Evolutionary conservation across 2,888 invertebrate genomes (phyloP), one percentile per base, ranked within the genome.

Genomic region (Mesorhabditis spiculigera): DNA sequence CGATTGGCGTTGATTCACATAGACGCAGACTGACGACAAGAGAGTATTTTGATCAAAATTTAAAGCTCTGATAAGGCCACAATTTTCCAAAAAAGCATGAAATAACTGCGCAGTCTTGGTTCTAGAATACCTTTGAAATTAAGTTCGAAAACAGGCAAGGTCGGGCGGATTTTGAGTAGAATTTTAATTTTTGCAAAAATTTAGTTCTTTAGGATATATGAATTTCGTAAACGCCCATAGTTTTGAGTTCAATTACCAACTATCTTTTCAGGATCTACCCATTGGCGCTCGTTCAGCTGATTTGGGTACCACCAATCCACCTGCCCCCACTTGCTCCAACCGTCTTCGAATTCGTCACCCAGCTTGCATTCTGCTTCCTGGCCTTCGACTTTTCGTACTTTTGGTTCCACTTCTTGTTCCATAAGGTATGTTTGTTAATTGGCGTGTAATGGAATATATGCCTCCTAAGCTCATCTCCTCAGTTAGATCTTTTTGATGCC

Each of bases 341-440:
- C 4, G 69, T 78, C 45, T 77, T 71, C 69, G 76, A 78, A 43
- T 62, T 78, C 65, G 5, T 45, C 41, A 66, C 66, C 43, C 87
- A 88, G 45, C 81, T 86, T 66, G 65, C 84, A 10, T 85, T 86
- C 0, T 86, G 81, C 63, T 82, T 88, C 69, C 58, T 87, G 10
- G 75, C 87, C 50, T 88, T 88, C 74, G 88, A 88, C 74, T 86
- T 87, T 68, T 85, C 86, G 73, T 88, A 88, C 79, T 88, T 82
- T 80, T 86, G 86, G 66, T 88, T 87, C 86, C 88, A 88, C 76
- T 80, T 81, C 71, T 70, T 84, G 13, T 86, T 87, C 72, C 88
- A 88, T 79, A 86, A 86, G 77, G 83, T 80, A 64, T 66, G n/a
- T n/a, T n/a, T 44, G 8, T 42, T 71, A 13, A 45, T 41, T 5